Base-by-base conservation (phyloP, 2,113 vertebrate genomes). In the Hemiprocne comata region DNA sequence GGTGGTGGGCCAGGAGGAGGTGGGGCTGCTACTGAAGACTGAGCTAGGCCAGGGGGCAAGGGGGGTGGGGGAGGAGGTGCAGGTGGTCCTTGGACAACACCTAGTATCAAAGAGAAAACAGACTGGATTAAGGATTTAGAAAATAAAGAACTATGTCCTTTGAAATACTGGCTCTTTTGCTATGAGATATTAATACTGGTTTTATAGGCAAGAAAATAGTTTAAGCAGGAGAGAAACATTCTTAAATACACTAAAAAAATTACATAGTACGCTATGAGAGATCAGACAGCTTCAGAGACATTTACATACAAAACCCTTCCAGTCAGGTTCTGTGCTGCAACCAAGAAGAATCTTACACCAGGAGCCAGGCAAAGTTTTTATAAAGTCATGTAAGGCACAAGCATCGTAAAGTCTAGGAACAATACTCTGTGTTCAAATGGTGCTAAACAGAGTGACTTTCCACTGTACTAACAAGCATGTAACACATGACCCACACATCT, bases 51-150 rank as follows among this genome's bases (percentile, higher is more conserved):
- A 74, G 98, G 97, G 69, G 99, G 99, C 20, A 98, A 95, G 9
- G 99, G 99, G 4, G 99, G 99, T 21, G 99, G 98, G 36, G 98
- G 98, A 69, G 99, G 99, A 31, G 99, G 99, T 90, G 98, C 97
- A 51, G 98, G 98, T 89, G 98, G 98, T 92, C 98, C 98, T 97
- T 98, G 98, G 74, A 96, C 95, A 97, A 94, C 48, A 87, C 99
- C 99, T 99, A 98, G 77, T 84, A 42, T 92, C 70, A 87, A 85
- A 96, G 65, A 95, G 85, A 95, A 92, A 88, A 91, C 91, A 85
- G 50, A 28, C 28, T 34, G 16, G 24, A 6, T 65, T 83, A 91
- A 87, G 67, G 31, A 80, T 58, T 92, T 51, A 21, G 73, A 87
- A 84, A 53, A 77, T 16, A 61, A 66, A 82, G 29, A 53, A n/a